Evolutionary conservation across 2,113 vertebrate genomes (phyloP).

Genomic region (Cnemophilus loriae): DNA sequence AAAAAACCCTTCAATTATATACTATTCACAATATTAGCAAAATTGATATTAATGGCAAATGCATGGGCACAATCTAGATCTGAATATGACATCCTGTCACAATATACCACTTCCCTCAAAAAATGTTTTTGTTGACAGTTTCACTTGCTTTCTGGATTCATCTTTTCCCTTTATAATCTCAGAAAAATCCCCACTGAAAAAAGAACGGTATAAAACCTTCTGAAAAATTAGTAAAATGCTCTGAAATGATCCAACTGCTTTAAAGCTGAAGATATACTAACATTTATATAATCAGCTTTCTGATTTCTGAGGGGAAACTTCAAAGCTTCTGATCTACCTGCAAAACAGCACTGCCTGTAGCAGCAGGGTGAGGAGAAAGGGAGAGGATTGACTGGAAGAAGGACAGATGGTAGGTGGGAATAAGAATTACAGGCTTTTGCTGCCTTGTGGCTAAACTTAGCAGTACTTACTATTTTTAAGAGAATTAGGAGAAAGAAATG

Average conservation of each 20-base stretch:
- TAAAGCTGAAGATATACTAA: slow-evolving; percentile 35
- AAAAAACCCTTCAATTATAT: background rate
- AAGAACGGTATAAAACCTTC: background rate
- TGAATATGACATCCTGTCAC: slow-evolving; percentile 19
- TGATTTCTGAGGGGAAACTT: slow-evolving; percentile 39
- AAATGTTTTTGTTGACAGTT: slow-evolving; percentile 21
- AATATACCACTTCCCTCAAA: background rate
- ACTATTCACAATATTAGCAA: slow-evolving; percentile 15
- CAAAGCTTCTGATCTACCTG: slow-evolving; percentile 23
- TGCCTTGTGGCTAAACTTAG: background rate
- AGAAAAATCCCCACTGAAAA: background rate
- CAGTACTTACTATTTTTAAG: background rate
- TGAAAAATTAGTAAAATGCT: slow-evolving; percentile 46
- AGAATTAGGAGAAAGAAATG: background rate
- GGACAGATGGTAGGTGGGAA: background rate
- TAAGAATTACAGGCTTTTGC: background rate
- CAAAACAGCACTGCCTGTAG: slow-evolving; percentile 3
- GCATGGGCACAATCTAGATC: background rate
- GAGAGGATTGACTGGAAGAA: background rate
- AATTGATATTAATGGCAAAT: slow-evolving; percentile 37
- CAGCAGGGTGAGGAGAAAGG: background rate
- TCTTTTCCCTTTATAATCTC: slow-evolving; percentile 5
- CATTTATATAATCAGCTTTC: slow-evolving; percentile 58
- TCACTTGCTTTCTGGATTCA: background rate
- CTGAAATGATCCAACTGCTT: slow-evolving; percentile 25